Evolutionary conservation across 2,113 vertebrate species (phyloP).

Genomic region (Macheiramphus alcinus): DNA sequence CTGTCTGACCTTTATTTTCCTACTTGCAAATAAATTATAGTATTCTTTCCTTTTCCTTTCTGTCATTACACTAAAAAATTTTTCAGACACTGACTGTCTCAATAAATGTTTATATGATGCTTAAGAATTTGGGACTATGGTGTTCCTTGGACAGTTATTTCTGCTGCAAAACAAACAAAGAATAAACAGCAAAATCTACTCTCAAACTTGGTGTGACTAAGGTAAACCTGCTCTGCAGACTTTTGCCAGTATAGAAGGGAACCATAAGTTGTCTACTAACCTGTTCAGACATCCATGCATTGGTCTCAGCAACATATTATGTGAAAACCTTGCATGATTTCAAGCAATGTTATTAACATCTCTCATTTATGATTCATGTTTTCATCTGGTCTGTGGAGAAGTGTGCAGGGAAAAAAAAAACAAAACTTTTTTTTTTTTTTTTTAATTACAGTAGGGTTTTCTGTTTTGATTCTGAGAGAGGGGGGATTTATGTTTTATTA

Average conservation of each 20-base stretch:
- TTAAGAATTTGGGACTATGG: neutral
- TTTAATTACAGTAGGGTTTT: fast-evolving
- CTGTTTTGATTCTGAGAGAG: neutral
- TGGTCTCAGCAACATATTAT: neutral
- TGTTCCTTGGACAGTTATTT: neutral
- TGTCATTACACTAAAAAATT: neutral
- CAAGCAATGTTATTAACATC: neutral
- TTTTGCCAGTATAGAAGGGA: neutral
- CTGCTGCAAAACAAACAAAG: neutral
- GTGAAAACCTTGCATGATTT: neutral
- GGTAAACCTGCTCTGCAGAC: neutral
- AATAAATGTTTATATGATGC: neutral
- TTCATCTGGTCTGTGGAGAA: neutral
- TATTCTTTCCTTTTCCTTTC: neutral
- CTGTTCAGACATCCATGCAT: neutral
- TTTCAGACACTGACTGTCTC: neutral
- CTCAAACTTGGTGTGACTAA: neutral
- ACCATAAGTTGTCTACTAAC: neutral
- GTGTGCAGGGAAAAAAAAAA: neutral
- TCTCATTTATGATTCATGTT: neutral
- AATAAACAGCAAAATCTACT: neutral
- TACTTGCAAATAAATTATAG: neutral
- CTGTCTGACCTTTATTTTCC: neutral
- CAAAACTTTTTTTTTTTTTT: fast-evolving
- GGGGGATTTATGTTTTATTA: fast-evolving